Conservation (phyloP, 2,797 vertebrate genomes). For the Malacoraja senta region DNA sequence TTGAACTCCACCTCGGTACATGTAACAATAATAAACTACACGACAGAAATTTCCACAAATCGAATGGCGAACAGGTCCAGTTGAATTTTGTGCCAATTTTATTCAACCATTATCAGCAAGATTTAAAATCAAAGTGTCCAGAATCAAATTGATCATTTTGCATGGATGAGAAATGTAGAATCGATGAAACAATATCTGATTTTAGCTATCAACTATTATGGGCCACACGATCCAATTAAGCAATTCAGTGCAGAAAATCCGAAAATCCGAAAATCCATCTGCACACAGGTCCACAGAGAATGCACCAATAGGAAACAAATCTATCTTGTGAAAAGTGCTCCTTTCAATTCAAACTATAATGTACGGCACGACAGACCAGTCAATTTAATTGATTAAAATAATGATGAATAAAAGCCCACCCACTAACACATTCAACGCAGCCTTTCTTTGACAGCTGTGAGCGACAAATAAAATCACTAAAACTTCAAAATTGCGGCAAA, state of each 20-base stretch:
- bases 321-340: background rate
- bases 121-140: no score
- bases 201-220: background rate
- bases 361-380: background rate
- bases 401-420: background rate
- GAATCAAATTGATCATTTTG: background rate
- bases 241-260: background rate
- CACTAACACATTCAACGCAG: background rate
- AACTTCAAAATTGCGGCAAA: background rate
- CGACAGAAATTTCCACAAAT: no score
- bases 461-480: background rate
- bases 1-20: no score
- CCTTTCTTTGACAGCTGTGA: background rate
- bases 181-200: constrained; percentile 66
- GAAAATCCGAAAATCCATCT: background rate
- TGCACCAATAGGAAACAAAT: background rate
- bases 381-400: background rate
- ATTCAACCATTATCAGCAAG: no score
- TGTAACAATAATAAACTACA: no score
- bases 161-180: constrained; percentile 54
- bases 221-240: background rate
- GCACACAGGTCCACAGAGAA: background rate
- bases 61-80: no score
- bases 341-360: background rate
- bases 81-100: no score